Conservation (phyloP, 1,140 invertebrate species). For the Drosophila ercepeae region DNA sequence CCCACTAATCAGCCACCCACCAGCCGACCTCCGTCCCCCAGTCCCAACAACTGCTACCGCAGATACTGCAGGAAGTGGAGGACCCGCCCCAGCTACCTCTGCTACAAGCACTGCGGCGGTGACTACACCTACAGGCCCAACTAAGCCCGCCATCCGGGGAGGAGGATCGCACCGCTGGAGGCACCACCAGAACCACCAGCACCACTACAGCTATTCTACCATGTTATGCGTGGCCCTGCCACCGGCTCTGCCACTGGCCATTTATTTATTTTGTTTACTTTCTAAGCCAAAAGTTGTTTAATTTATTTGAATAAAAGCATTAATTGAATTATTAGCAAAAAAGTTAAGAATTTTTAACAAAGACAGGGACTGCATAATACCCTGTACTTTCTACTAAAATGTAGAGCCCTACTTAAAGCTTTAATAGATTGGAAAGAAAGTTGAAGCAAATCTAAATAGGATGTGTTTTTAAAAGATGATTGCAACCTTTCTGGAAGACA, state of each 20-base stretch:
- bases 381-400: no score
- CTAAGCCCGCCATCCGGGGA: constrained; percentile 13
- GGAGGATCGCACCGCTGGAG: neutral
- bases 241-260: constrained; percentile 40
- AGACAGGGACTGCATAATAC: neutral
- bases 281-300: constrained; percentile 60
- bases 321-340: neutral
- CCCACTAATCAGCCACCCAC: constrained; percentile 34
- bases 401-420: no score
- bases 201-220: constrained; percentile 28
- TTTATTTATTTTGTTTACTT: constrained; percentile 65
- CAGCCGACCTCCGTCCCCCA: constrained; percentile 42
- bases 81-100: constrained; percentile 62
- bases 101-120: constrained; percentile 65
- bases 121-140: constrained; percentile 43
- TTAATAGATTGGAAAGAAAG: no score
- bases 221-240: constrained; percentile 31
- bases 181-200: neutral
- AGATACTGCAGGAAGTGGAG: constrained; percentile 70
- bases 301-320: constrained; percentile 39
- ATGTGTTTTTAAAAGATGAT: no score
- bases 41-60: constrained; percentile 61
- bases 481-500: no score
- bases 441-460: no score
- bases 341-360: neutral